Evolutionary conservation across 2,888 invertebrate genomes (phyloP), one percentile per base, ranked within the genome.

Genomic region (Harpalus rubripes): DNA sequence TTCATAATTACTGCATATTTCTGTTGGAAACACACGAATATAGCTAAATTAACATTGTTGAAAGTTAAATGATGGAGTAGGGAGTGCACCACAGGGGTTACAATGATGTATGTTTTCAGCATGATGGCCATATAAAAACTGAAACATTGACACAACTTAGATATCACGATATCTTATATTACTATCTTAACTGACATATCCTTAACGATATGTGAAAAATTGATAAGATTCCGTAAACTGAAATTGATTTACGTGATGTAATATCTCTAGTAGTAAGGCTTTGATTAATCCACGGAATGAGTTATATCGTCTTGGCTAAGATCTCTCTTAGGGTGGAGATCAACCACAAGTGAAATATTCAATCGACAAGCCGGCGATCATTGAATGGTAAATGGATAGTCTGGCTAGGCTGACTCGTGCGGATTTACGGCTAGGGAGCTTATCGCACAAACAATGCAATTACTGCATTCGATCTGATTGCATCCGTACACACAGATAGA

Each of bases 361-460:
- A 41, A 63, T 81, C 22, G 80, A 63, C 63, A 39, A 61, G 41
- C 80, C 32, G 26, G 59, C 5, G 59, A 81, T 81, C 59, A 81
- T 59, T 63, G 59, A 81, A 61, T 81, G 15, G 15, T 81, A 81
- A 63, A 61, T 63, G 44, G 80, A 81, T 63, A 44, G 80, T 15
- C 15, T 52, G 44, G 44, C 44, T 52, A 63, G 22, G 16, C 63
- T 32, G 63, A 81, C 44, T 63, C 15, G 16, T 39, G 32, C 39
- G 41, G 59, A 81, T 63, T 59, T 59, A 41, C 63, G 63, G 61
- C 39, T 59, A 81, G 59, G 63, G 80, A 63, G 59, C 59, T 81
- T 81, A 81, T 81, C 63, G 59, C 63, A 61, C 61, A 81, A 81
- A 81, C 63, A 81, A 81, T 81, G 80, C 80, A 81, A 81, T 81